Percentiles rank a stretch among this genome's conserved stretches.
These are phyloP conservation scores for Dinothrombium tinctorium DNA, from an alignment of 1,140 invertebrate species.

Conservation along the genomic window DNA sequence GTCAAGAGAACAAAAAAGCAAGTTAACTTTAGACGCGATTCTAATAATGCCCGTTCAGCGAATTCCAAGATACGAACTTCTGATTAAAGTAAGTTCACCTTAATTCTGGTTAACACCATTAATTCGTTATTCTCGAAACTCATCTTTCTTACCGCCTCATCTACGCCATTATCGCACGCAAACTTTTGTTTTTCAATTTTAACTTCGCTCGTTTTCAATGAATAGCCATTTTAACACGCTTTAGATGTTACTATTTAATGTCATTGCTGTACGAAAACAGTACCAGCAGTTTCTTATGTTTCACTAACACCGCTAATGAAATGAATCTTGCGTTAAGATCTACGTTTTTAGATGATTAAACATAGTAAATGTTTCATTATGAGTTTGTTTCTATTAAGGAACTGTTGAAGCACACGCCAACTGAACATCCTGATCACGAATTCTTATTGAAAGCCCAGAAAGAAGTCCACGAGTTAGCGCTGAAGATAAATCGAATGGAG, in stretches of 20 bases:
- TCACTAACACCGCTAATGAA: too few species aligned
- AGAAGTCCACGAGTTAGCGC: conserved; percentile 68
- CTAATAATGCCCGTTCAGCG: conserved; percentile 91
- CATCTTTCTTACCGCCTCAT: too few species aligned
- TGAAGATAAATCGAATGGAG: conserved; percentile 72
- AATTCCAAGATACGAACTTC: conserved; percentile 80
- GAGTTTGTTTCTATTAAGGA: conserved; percentile 29
- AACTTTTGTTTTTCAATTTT: too few species aligned
- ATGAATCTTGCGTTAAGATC: too few species aligned
- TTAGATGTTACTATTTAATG: too few species aligned
- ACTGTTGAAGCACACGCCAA: conserved; percentile 72
- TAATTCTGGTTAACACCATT: neutral
- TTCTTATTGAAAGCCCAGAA: conserved; percentile 57
- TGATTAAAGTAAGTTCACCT: conserved; percentile 42
- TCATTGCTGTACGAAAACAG: too few species aligned
- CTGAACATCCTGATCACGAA: conserved; percentile 60
- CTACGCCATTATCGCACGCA: too few species aligned
- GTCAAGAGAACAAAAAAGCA: conserved; percentile 74
- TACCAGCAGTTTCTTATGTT: too few species aligned
- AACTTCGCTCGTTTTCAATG: too few species aligned
- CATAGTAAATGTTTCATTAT: conserved; percentile 5
- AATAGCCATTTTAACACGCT: too few species aligned
- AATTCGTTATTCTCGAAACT: too few species aligned
- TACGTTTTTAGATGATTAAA: too few species aligned
- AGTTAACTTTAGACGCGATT: conserved; percentile 72